Percentiles rank a stretch among this genome's conserved stretches.
Evolutionary conservation across 2,797 vertebrate species (phyloP).

Genomic region (Gymnodraco acuticeps): DNA sequence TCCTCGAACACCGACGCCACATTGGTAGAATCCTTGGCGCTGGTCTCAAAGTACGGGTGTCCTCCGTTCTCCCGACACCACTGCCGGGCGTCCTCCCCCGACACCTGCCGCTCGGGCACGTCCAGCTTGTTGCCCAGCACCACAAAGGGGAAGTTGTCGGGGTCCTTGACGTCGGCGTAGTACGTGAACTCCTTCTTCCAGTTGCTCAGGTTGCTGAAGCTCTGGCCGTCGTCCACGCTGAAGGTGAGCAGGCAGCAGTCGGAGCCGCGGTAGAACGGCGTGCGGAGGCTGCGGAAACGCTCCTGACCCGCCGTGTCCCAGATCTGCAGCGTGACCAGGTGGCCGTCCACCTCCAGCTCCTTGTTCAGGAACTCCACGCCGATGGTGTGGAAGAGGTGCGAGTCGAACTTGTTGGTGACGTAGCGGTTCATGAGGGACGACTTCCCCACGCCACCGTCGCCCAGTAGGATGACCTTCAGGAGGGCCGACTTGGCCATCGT

Average conservation of each 20-base stretch:
- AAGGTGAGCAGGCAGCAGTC: slow-evolving; percentile 98
- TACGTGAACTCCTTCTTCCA: slow-evolving; percentile 98
- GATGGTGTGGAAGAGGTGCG: slow-evolving; percentile 97
- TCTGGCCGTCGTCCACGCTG: slow-evolving; percentile 94
- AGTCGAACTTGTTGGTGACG: slow-evolving; percentile 95
- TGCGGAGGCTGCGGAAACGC: slow-evolving; percentile 95
- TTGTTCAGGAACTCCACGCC: slow-evolving; percentile 98
- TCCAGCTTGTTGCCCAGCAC: slow-evolving; percentile 97
- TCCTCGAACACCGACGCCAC: slow-evolving; percentile 95
- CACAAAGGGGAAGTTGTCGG: slow-evolving; percentile 94
- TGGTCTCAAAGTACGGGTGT: slow-evolving; percentile 96
- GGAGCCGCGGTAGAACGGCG: slow-evolving; percentile 96
- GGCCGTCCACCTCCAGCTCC: slow-evolving; percentile 95
- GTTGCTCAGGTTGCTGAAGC: slow-evolving; percentile 93
- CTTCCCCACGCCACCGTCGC: slow-evolving; percentile 97
- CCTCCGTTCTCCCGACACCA: slow-evolving; percentile 96
- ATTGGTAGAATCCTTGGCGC: slow-evolving; percentile 95
- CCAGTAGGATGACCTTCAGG: slow-evolving; percentile 96
- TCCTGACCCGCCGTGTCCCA: slow-evolving; percentile 99
- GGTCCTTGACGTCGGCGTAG: slow-evolving; percentile 95
- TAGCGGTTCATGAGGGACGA: slow-evolving; percentile 99
- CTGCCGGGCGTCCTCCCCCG: slow-evolving; percentile 89
- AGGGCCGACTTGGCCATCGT: slow-evolving; percentile 92
- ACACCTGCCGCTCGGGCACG: slow-evolving; percentile 92
- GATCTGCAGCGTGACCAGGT: slow-evolving; percentile 94